Base-by-base conservation (phyloP, 2,797 vertebrate species). In the Myotis daubentonii region DNA sequence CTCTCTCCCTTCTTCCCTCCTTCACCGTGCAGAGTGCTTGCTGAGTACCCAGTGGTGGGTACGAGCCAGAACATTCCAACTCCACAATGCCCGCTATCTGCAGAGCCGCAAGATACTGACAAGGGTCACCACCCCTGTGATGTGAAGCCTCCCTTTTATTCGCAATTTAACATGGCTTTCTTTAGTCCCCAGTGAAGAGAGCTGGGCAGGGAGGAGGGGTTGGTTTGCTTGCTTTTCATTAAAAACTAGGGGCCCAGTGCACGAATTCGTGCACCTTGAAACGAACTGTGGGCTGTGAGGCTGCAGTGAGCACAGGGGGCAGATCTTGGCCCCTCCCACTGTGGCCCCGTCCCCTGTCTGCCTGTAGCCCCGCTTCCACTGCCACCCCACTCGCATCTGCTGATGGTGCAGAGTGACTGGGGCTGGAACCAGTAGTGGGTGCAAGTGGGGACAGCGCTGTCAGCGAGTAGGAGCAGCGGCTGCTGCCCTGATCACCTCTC, bases 181-280 rank as follows among this genome's bases (percentile, higher is more conserved):
- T 68, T 36, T 33, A 82, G 70, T 36, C 36, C 36, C 47, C 41
- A 55, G 47, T 23, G 30, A 83, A 89, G 57, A 79, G 23, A 12
- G 4, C 51, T 86, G 33, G 4, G 80, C n/a, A 7, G 28, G 33
- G 6, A 13, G 28, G 7, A 15, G 3, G 22, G 74, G 38, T 22
- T 36, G n/a, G 11, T 62, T 82, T 87, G 33, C 60, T 92, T 89
- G 72, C n/a, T 95, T 85, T 96, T 91, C 23, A 82, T 81, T 71
- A 75, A 92, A 89, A 94, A 84, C 47, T 47, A 47, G 47, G 47
- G 47, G 47, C 12, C 47, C 47, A 47, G 47, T 47, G 12, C 47
- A 47, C 3, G 12, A 47, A 47, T 47, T 47, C 47, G 3, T 47
- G 47, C 47, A 47, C 47, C 47, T 47, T 47, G 47, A 47, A 47